Evolutionary conservation across 2,888 invertebrate genomes (phyloP).

Genomic region (Lasioglossum villosulum): DNA sequence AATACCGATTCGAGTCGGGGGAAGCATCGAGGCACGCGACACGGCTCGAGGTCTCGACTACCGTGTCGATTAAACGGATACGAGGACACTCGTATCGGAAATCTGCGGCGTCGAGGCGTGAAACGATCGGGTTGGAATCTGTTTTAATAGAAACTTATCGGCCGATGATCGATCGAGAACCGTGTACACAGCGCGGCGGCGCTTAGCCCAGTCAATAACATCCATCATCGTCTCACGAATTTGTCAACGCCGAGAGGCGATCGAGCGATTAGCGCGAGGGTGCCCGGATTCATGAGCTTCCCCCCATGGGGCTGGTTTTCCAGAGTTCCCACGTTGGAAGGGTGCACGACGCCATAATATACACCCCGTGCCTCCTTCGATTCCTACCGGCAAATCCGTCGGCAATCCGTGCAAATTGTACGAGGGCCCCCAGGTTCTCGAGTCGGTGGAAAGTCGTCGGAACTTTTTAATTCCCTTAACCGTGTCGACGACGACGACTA

Average conservation of each 20-base stretch:
- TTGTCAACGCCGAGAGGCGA: constrained; percentile 80
- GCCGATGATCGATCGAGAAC: constrained; percentile 48
- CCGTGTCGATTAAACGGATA: constrained; percentile 25
- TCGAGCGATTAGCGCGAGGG: constrained; percentile 80
- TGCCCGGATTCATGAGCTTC: constrained; percentile 54
- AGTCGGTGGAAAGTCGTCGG: background rate
- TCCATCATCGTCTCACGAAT: constrained; percentile 82
- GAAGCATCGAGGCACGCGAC: constrained; percentile 18
- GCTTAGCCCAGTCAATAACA: constrained; percentile 72
- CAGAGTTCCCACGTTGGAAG: constrained; percentile 80
- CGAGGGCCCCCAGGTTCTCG: no score
- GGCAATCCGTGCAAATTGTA: constrained; percentile 20
- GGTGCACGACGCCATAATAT: constrained; percentile 69
- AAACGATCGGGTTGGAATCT: constrained; percentile 57
- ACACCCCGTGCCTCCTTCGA: constrained; percentile 60
- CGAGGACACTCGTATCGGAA: background rate
- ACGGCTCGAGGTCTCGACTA: background rate
- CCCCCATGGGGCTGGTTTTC: constrained; percentile 48
- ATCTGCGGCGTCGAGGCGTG: constrained; percentile 24
- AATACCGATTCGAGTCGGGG: constrained; percentile 1
- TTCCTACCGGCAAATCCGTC: constrained; percentile 47
- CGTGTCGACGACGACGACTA: background rate
- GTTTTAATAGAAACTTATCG: constrained; percentile 70
- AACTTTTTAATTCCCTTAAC: background rate
- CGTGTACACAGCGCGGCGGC: background rate